Evolutionary conservation across 2,797 vertebrate species (phyloP), one percentile per base, ranked within the genome.

Genomic region (Smutsia gigantea): DNA sequence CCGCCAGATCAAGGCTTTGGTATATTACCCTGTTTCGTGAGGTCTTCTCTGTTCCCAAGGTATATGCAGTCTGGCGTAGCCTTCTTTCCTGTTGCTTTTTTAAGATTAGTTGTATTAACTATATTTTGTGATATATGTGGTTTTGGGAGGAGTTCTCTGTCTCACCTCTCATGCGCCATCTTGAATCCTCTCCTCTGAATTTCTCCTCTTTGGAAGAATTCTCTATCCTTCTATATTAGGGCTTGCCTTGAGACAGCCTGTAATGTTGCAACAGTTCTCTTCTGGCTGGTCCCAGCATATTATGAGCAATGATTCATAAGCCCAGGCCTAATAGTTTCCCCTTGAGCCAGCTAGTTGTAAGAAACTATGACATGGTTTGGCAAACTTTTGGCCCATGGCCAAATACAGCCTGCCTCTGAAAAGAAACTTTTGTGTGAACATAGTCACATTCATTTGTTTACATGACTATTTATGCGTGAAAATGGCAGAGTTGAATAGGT

Each of bases 341-440:
- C 42, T 71, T 91, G 42, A 77, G 2, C 68, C 46, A 77, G 72
- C 27, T 68, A 74, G 14, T 34, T 75, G 2, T 69, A 87, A 85
- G 34, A 7, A 63, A 74, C 34, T 87, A 7, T 78, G n/a, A 96
- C 6, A 87, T 34, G 11, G 13, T 4, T 29, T 59, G 3, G 5
- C 3, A 64, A 71, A 68, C 27, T 74, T 46, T 13, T 74, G 49
- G 7, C 19, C 39, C 23, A 8, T n/a, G 46, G 34, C 9, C 27
- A 82, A 95, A 82, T 57, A 19, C 19, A 84, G 9, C 31, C 27
- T 77, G 51, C 11, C 88, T 95, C 92, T 92, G 31, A 87, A 69
- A 87, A 57, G 55, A 71, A 71, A 49, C 31, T 78, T 66, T 78
- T 78, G 66, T 82, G 53, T 78, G 14, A 89, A 34, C 5, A 37